Base-by-base conservation (phyloP, 1,140 invertebrate species). In the Leguminivora glycinivorella region DNA sequence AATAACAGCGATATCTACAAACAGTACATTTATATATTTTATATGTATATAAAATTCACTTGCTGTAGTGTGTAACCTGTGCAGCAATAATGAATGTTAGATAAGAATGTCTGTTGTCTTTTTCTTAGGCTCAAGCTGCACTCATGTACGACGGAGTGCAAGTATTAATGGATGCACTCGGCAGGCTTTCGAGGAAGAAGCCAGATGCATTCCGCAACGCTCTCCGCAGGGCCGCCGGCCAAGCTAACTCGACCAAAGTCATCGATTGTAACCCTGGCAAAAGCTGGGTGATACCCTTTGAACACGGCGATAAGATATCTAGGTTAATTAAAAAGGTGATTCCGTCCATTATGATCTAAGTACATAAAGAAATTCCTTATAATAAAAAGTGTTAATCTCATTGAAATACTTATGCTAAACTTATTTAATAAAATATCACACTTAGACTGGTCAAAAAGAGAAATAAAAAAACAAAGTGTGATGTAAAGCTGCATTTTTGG, bases 111-210 rank as follows among this genome's bases (percentile, higher is more conserved):
- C 5, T 0, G 0, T 5, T 52, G 14, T 52, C 22, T 17, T 52
- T n/a, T 52, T 22, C 17, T 43, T 81, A 96, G 96, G 96, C 96
- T 0, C 95, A 97, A 92, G 97, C 97, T 0, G 98, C 98, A 0
- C 91, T 99, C 60, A 97, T 98, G 96, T 98, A 98, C 87, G 98
- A 99, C 85, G 97, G 97, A 5, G 97, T 98, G 2, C 96, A 97
- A 86, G 96, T 98, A 0, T 93, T 98, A 26, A 95, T 98, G 52
- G 96, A 98, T 88, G 97, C 96, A n/a, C 95, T 98, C 78, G 96
- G 96, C 83, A 95, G 97, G 82, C 93, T 98, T 34, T 90, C 96
- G 74, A 93, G 95, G 69, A 97, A 97, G 89, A 97, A 97, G 86
- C 95, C 95, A 17, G 96, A 97, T 83, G 93, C 95, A 56, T 96